A percentile compares a stretch with the other conserved stretches of the same genome.
Conservation (phyloP, 1,140 invertebrate genomes). For the Brachionus plicatilis region DNA sequence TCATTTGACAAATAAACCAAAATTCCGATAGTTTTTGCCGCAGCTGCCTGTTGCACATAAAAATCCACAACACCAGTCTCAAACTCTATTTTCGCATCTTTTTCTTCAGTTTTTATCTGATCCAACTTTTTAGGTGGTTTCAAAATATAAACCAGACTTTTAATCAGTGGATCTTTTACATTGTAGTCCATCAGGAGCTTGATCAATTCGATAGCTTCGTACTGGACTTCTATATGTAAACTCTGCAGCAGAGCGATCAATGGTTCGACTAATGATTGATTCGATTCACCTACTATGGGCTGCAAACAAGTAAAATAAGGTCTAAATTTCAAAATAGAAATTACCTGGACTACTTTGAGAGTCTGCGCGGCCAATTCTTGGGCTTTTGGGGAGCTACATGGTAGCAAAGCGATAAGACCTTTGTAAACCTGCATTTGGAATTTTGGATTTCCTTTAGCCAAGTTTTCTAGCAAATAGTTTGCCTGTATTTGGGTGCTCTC, state of each 20-base stretch:
- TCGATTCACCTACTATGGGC: constrained; percentile 51
- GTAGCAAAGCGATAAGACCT: constrained; percentile 54
- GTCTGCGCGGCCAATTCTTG: constrained; percentile 55
- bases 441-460: constrained; percentile 56
- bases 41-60: constrained; percentile 55
- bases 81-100: neutral
- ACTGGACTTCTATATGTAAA: constrained; percentile 54
- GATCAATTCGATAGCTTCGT: constrained; percentile 55
- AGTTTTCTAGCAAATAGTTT: constrained; percentile 49
- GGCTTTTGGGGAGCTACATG: constrained; percentile 56
- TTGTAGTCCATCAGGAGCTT: constrained; percentile 55
- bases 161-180: constrained; percentile 47
- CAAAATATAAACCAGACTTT: constrained; percentile 50
- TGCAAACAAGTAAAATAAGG: constrained; percentile 7
- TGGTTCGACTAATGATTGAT: constrained; percentile 52
- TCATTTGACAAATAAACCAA: constrained; percentile 13
- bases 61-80: constrained; percentile 27
- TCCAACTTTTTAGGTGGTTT: constrained; percentile 47
- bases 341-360: constrained; percentile 52
- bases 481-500: constrained; percentile 54
- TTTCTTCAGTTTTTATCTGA: constrained; percentile 45
- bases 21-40: constrained; percentile 54
- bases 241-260: constrained; percentile 51
- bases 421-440: constrained; percentile 56
- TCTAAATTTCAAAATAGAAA: neutral